Percentiles rank a stretch among this genome's conserved stretches.
These are phyloP conservation scores for Prionailurus bengalensis DNA, from an alignment of 2,113 vertebrate genomes.

Conservation along the genomic window DNA sequence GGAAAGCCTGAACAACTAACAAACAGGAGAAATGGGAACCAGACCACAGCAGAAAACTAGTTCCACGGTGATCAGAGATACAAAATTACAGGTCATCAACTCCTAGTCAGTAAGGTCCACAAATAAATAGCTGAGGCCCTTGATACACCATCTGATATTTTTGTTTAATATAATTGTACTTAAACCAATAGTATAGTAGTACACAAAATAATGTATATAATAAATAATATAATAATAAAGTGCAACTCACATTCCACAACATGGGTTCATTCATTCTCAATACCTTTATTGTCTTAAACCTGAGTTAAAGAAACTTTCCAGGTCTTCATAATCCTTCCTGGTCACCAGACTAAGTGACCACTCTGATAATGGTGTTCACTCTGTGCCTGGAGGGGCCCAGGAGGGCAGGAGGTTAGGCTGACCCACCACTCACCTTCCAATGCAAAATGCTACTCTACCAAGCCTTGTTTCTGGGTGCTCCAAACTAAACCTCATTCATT, in stretches of 20 bases:
- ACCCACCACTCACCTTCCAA: not conserved
- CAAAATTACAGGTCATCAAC: not conserved
- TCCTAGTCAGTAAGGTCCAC: not conserved
- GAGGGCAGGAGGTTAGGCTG: not conserved
- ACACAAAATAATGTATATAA: not conserved
- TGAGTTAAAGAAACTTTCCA: not conserved
- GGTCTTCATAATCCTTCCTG: not conserved
- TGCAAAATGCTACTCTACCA: not conserved
- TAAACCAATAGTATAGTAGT: not conserved
- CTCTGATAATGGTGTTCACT: not conserved
- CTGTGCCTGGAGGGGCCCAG: not conserved
- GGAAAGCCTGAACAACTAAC: not conserved
- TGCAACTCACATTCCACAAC: not conserved
- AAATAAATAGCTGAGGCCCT: not conserved
- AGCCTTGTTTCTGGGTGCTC: not conserved
- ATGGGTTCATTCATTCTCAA: not conserved
- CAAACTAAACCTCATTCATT: not conserved
- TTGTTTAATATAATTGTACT: not conserved
- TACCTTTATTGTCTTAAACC: not conserved
- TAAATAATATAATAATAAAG: not conserved
- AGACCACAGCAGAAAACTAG: not conserved
- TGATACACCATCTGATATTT: not conserved
- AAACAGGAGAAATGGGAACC: not conserved
- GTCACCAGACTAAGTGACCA: not conserved
- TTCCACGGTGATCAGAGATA: not conserved